Evolutionary conservation across 2,113 vertebrate genomes (phyloP), one percentile per base, ranked within the genome.

Genomic region (Tor tambroides): DNA sequence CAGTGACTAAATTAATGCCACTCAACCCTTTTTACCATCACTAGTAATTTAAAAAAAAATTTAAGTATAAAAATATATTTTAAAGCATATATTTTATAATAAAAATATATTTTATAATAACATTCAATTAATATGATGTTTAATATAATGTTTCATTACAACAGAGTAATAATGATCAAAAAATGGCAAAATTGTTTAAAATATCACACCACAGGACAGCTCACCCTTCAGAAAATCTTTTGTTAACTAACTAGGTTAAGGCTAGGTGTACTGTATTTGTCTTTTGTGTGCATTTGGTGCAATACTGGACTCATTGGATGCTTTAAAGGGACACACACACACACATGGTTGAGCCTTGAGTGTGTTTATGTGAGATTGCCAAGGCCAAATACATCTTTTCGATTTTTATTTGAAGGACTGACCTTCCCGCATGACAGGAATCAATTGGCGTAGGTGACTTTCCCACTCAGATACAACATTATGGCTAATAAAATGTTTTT

Each of bases 341-440:
- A 2, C 46, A 35, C 30, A 71, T 21, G 17, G 32, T 71, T 35
- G 32, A 71, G 32, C 43, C 43, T 32, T 85, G 69, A 69, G 51
- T 76, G 83, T 87, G 86, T 87, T 72, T n/a, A 38, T 86, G 49
- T 56, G 74, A 54, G 3, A 77, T 79, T 78, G 85, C 88, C 90
- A 91, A 91, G 91, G 87, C 86, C 91, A 92, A 84, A 89, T 67
- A 35, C 67, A 81, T 75, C 19, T 67, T 79, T 72, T 82, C n/a
- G 21, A n/a, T 67, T 87, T 86, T 67, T 38, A 67, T 67, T 80
- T 41, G 38, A 71, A 86, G n/a, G 41, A 71, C 35, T 49, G 67
- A 75, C 87, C 61, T 82, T 76, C 49, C 75, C 49, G 56, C 9
- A 26, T 28, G 59, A 69, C n/a, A 30, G 11, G 56, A 80, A 63